Evolutionary conservation across 2,888 invertebrate species (phyloP).

Genomic region (Xylota segnis): DNA sequence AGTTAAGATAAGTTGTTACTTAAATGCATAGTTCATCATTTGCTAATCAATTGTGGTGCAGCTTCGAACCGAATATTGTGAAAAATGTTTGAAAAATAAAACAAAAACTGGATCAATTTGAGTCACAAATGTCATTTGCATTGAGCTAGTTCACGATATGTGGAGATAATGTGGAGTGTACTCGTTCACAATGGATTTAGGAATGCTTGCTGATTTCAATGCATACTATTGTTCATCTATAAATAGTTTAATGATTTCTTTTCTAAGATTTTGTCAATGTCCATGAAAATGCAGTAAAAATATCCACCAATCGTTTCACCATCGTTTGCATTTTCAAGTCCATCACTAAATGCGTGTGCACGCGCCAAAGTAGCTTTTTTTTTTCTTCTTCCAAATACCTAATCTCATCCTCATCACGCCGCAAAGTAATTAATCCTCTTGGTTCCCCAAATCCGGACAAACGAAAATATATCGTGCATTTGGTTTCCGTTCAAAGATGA

Average conservation of each 20-base stretch:
- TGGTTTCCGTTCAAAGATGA: constrained; percentile 21
- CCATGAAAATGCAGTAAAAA: constrained; percentile 7
- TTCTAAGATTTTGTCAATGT: constrained; percentile 48
- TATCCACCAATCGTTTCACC: constrained; percentile 49
- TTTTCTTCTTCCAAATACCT: constrained; percentile 13
- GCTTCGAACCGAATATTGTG: too few relatives aligned
- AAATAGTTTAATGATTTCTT: neutral
- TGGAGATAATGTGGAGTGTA: too few relatives aligned
- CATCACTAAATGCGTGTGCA: constrained; percentile 48
- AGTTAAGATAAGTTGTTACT: too few relatives aligned
- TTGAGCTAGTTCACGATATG: too few relatives aligned
- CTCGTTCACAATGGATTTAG: too few relatives aligned
- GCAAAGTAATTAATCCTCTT: constrained; percentile 62
- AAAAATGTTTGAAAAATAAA: too few relatives aligned
- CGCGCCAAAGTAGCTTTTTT: constrained; percentile 14
- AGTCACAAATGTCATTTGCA: too few relatives aligned
- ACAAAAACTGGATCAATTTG: too few relatives aligned
- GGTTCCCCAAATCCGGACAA: constrained; percentile 37
- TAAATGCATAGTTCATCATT: too few relatives aligned
- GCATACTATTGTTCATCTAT: too few relatives aligned
- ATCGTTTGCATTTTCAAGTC: constrained; percentile 31
- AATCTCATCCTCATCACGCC: constrained; percentile 39
- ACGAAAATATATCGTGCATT: constrained; percentile 24
- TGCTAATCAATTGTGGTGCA: too few relatives aligned
- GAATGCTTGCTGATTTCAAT: too few relatives aligned